Base-by-base conservation (phyloP, 2,888 invertebrate genomes). In the Julus scanicus region DNA sequence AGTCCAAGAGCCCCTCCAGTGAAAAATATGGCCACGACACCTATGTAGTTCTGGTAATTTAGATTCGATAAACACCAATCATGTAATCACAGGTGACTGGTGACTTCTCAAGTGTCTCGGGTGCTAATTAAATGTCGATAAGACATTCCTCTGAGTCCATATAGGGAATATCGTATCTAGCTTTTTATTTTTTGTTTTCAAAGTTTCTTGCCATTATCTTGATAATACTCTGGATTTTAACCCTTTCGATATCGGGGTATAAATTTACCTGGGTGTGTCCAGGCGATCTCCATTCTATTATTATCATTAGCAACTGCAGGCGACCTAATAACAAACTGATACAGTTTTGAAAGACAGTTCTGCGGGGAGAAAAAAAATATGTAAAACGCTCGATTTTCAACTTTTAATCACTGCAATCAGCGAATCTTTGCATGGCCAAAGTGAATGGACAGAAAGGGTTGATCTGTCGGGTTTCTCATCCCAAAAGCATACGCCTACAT, bases 291-390 rank as follows among this genome's bases (percentile, higher is more conserved):
- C 29, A 71, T 71, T 71, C 71, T 71, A 71, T 29, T 29, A 71
- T 71, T 71, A 71, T 1, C 71, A 71, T 2, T 71, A 29, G 71
- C 29, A 71, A 71, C 71, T 71, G 71, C 29, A 29, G 71, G n/a
- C 71, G 71, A 71, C 71, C 71, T 71, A 71, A 71, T 71, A 71
- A 71, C 71, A 71, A 71, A 71, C 71, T 71, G 71, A 71, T 71
- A 29, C 71, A 71, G 11, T 29, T 71, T 71, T 71, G 71, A 71
- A 29, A 29, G 71, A 71, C 71, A 71, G 71, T 71, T 71, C 71
- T 29, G 9, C 6, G 63, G 20, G 0, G 44, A 44, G 3, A 44
- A 44, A 44, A 9, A 71, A 71, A 71, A 71, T 71, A 71, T 71
- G 71, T 29, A 71, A 71, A 71, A 71, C 71, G 71, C 29, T 71